Percentiles rank a stretch among this genome's conserved stretches.
Evolutionary conservation across 2,888 invertebrate genomes (phyloP).

Genomic region (Hirtodrosophila duncani): DNA sequence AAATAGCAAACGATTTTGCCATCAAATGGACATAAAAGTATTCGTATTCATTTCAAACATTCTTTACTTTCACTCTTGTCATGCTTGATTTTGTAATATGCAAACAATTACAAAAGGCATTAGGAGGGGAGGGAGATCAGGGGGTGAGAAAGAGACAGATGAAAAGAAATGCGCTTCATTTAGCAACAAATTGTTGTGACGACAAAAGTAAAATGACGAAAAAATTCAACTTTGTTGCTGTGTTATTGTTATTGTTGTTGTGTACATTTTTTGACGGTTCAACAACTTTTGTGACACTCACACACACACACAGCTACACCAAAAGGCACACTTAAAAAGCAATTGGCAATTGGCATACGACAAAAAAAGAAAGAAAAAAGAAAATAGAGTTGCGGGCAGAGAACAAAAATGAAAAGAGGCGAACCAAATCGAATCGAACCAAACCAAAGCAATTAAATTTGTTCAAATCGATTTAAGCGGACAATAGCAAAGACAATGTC

Average conservation of each 20-base stretch:
- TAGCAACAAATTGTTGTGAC: conserved; percentile 68
- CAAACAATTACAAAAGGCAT: not conserved
- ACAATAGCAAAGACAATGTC: conserved; percentile 54
- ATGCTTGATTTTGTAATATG: too few relatives aligned
- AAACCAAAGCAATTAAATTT: conserved; percentile 70
- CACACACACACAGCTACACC: conserved; percentile 3
- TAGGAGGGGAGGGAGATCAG: not conserved
- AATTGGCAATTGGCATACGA: conserved; percentile 58
- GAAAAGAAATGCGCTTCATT: conserved; percentile 61
- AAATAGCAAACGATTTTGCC: too few relatives aligned
- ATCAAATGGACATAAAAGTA: too few relatives aligned
- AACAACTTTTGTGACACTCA: conserved; percentile 57
- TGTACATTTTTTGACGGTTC: conserved; percentile 51
- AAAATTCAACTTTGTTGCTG: conserved; percentile 21
- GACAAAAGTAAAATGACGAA: conserved; percentile 40
- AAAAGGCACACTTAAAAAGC: conserved; percentile 60
- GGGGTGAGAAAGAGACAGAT: not conserved
- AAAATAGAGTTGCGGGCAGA: not conserved
- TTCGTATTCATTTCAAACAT: too few relatives aligned
- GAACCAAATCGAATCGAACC: conserved; percentile 1
- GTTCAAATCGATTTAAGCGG: conserved; percentile 69
- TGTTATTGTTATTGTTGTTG: conserved; percentile 18
- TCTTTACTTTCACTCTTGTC: too few relatives aligned
- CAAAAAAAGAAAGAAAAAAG: conserved; percentile 7
- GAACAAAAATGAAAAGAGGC: conserved; percentile 3